A percentile compares a stretch with the other conserved stretches of the same genome.
These are phyloP conservation scores for Cassiopea andromeda DNA, from an alignment of 30 jellyfish, hydroid and myxozoan genomes.

Conservation along the genomic window DNA sequence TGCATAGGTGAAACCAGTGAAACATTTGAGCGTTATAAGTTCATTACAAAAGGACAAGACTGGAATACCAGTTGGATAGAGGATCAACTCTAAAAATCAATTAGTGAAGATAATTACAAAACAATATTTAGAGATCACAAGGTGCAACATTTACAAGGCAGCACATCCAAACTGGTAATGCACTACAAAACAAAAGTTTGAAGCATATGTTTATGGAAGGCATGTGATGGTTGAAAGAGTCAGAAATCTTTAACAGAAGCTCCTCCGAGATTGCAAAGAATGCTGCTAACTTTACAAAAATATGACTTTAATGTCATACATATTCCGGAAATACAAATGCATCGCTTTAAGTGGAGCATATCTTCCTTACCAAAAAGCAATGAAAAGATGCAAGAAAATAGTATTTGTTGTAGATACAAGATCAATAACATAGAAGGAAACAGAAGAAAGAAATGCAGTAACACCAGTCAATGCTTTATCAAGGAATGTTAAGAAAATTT, in stretches of 20 bases:
- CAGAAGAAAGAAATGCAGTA: conserved; percentile 9
- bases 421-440: conserved; percentile 15
- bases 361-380: conserved; percentile 27
- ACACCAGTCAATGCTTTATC: conserved; percentile 42
- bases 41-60: conserved; percentile 22
- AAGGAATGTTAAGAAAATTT: conserved; percentile 25
- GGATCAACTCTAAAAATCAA: conserved; percentile 31
- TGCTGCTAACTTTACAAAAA: conserved; percentile 22
- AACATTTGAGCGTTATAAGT: conserved; percentile 40
- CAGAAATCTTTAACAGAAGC: conserved; percentile 16
- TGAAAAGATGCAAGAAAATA: conserved; percentile 32
- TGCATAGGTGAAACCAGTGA: conserved; percentile 39
- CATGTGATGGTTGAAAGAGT: conserved; percentile 25
- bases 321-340: conserved; percentile 16
- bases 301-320: conserved; percentile 7
- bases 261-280: conserved; percentile 12
- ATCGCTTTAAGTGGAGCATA: conserved; percentile 30
- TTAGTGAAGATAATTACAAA: conserved; percentile 23
- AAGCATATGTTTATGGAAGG: conserved; percentile 29
- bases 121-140: conserved; percentile 20
- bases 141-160: conserved; percentile 20
- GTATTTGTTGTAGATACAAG: conserved; percentile 6
- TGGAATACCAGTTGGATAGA: conserved; percentile 9
- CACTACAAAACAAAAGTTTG: conserved; percentile 32
- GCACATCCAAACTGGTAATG: conserved; percentile 26